A percentile compares a stretch with the other conserved stretches of the same genome.
Conservation (phyloP, 2,113 vertebrate genomes). For the Melanostigma gelatinosum region DNA sequence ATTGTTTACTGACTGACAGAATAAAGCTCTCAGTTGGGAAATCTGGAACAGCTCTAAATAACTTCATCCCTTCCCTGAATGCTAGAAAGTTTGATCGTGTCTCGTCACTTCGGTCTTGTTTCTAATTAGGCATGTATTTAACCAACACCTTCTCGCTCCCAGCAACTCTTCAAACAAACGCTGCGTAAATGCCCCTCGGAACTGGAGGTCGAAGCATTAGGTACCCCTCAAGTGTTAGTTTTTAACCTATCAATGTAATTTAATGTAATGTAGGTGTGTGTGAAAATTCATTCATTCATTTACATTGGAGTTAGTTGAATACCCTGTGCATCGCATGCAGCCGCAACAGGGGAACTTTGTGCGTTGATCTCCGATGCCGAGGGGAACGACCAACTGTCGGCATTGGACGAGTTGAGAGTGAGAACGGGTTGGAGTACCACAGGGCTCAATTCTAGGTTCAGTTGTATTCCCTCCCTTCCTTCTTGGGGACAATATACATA, state of each 20-base stretch:
- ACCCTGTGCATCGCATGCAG: no score
- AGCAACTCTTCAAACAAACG: neutral
- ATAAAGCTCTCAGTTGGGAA: neutral
- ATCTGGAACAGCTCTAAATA: neutral
- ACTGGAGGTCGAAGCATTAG: neutral
- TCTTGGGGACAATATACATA: neutral
- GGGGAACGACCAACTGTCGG: neutral
- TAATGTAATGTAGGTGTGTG: no score
- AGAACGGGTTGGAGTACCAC: conserved; percentile 10
- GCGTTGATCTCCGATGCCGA: neutral
- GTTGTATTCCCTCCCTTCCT: neutral
- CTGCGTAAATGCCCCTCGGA: neutral
- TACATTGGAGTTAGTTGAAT: neutral
- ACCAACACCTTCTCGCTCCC: neutral
- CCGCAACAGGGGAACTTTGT: no score
- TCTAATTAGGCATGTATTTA: neutral
- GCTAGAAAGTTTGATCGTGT: neutral
- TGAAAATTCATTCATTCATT: no score
- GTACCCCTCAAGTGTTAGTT: neutral
- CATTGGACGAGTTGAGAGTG: no score
- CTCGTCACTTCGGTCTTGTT: neutral
- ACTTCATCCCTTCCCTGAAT: neutral
- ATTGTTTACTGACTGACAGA: conserved; percentile 26
- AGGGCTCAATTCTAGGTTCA: conserved; percentile 1
- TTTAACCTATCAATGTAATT: neutral